A percentile compares a stretch with the other conserved stretches of the same genome.
phyloP scores from a whole-genome alignment of 2,113 vertebrate species.

The Scalopus aquaticus region DNA sequence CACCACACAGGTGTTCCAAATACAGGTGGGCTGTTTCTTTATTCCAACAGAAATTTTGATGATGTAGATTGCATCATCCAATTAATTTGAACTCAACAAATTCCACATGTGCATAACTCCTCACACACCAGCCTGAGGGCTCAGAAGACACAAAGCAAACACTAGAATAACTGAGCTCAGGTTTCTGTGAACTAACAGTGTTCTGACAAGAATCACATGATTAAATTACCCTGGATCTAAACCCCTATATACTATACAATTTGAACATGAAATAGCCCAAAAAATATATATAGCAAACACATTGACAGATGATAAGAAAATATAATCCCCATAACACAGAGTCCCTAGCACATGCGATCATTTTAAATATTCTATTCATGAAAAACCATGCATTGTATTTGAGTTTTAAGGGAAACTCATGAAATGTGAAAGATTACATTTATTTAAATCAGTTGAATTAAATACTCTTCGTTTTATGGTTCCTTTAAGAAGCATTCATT shows the following conservation, averaged over 20 bases:
- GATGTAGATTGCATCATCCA: background rate
- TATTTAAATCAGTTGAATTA: conserved; percentile 30
- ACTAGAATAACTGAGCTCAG: background rate
- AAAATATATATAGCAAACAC: background rate
- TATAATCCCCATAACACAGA: background rate
- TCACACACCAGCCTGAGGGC: background rate
- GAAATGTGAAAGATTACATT: background rate
- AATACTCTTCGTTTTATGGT: background rate
- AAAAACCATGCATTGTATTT: background rate
- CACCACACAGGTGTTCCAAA: conserved; percentile 8
- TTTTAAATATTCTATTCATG: background rate
- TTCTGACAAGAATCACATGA: background rate
- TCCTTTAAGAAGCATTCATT: conserved; percentile 17
- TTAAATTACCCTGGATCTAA: background rate
- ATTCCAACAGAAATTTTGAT: conserved; percentile 41
- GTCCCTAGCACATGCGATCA: background rate
- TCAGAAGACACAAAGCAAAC: conserved; percentile 23
- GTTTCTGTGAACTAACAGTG: background rate
- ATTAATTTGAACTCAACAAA: conserved; percentile 12
- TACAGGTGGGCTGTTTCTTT: conserved; percentile 5
- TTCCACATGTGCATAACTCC: background rate
- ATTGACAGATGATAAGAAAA: conserved; percentile 6
- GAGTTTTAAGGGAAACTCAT: background rate
- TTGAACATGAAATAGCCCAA: conserved; percentile 1
- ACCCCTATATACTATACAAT: background rate